Percentiles rank a stretch among this genome's conserved stretches.
Conservation (phyloP, 2,113 vertebrate species). For the Myocastor coypus region DNA sequence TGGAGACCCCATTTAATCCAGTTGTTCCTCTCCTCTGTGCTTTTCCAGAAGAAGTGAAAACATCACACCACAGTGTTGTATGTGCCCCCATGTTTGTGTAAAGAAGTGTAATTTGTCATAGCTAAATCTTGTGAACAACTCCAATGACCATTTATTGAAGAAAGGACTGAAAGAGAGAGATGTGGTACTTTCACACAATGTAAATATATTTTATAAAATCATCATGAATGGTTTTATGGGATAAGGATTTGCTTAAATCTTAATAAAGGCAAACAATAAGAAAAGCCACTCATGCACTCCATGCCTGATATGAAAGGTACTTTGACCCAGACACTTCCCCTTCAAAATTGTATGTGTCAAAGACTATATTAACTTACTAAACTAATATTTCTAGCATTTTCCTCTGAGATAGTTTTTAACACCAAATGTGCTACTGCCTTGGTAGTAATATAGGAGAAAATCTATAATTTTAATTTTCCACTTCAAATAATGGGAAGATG, state of each 20-base stretch:
- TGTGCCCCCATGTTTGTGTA: too few species aligned
- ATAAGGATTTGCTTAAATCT: conserved; percentile 9
- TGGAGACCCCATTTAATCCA: too few species aligned
- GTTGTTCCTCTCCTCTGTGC: too few species aligned
- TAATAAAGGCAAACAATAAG: background rate
- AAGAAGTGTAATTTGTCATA: too few species aligned
- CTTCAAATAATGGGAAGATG: conserved; percentile 66
- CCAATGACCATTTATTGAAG: too few species aligned
- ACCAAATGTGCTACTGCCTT: conserved; percentile 63
- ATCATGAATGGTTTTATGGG: background rate
- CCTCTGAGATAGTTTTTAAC: conserved; percentile 64
- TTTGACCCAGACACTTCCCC: background rate
- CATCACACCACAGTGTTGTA: too few species aligned
- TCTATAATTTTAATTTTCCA: conserved; percentile 69
- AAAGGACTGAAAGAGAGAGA: too few species aligned
- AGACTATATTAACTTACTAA: conserved; percentile 43
- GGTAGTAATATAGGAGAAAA: conserved; percentile 46
- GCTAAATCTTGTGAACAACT: too few species aligned
- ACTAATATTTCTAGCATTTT: conserved; percentile 52
- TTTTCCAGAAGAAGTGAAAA: too few species aligned
- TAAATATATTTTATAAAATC: background rate
- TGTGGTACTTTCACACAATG: background rate
- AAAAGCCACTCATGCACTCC: background rate
- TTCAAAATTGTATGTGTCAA: conserved; percentile 53
- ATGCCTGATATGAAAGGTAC: background rate